Evolutionary conservation across 2,113 vertebrate genomes (phyloP).

Genomic region (Oxygymnocypris stewartii): DNA sequence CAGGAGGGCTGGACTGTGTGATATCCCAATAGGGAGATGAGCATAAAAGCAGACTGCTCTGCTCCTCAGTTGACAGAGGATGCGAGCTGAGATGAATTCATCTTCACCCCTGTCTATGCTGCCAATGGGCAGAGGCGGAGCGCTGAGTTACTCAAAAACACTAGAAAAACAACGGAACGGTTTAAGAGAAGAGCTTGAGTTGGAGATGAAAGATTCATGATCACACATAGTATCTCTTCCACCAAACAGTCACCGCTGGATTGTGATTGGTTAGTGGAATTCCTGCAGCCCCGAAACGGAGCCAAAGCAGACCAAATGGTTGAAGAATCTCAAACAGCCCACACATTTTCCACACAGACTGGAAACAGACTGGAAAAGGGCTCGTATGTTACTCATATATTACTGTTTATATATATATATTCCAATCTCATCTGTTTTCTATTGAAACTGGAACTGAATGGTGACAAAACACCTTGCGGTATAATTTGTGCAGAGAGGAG

Average conservation of each 20-base stretch:
- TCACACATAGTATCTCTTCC: not conserved
- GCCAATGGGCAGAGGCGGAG: slow-evolving; percentile 46
- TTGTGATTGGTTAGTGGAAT: not conserved
- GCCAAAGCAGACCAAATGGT: not conserved
- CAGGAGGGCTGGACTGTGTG: slow-evolving; percentile 29
- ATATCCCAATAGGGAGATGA: slow-evolving; percentile 52
- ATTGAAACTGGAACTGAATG: not conserved
- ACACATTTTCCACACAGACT: not conserved
- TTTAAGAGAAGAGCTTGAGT: slow-evolving; percentile 52
- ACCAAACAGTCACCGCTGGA: not conserved
- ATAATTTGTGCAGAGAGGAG: not conserved
- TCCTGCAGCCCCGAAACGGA: not conserved
- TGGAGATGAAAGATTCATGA: not conserved
- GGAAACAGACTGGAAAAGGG: not conserved
- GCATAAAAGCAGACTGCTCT: slow-evolving; percentile 51
- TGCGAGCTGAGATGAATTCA: slow-evolving; percentile 57
- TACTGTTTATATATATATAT: too few species aligned
- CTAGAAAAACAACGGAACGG: slow-evolving; percentile 48
- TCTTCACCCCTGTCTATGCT: slow-evolving; percentile 55
- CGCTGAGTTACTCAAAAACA: slow-evolving; percentile 55
- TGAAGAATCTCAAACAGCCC: slow-evolving; percentile 1
- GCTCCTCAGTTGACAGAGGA: slow-evolving; percentile 52
- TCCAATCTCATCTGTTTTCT: slow-evolving; percentile 20
- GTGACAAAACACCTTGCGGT: slow-evolving; percentile 7
- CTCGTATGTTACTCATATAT: not conserved